A percentile compares a stretch with the other conserved stretches of the same genome.
Conservation (phyloP, 2,797 vertebrate genomes). For the Pangasius macronema region DNA sequence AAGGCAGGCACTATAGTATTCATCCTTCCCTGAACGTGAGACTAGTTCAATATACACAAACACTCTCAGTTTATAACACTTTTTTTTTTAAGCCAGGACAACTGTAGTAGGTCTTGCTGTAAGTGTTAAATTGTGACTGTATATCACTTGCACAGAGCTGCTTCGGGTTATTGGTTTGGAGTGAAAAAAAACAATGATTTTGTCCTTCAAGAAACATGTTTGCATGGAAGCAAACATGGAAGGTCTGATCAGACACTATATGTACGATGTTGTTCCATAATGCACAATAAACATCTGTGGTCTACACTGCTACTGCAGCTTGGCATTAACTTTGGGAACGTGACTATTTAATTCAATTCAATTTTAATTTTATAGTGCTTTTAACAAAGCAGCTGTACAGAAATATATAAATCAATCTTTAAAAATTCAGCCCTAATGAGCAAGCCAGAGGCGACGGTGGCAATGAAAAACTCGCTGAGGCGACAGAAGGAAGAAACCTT, state of each 20-base stretch:
- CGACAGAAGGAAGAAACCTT: neutral
- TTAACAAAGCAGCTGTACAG: neutral
- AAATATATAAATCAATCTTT: neutral
- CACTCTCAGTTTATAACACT: too few relatives aligned
- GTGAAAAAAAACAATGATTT: neutral
- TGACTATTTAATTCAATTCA: neutral
- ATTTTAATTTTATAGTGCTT: too few relatives aligned
- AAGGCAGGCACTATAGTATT: neutral
- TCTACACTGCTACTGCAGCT: neutral
- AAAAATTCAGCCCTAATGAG: neutral
- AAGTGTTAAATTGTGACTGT: neutral
- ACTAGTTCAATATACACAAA: neutral
- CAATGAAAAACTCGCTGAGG: neutral
- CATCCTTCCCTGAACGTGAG: neutral
- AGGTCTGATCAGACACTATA: too few relatives aligned
- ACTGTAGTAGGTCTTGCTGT: neutral
- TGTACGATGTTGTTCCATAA: too few relatives aligned
- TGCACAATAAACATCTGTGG: neutral
- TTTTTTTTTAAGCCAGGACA: too few relatives aligned
- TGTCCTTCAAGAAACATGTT: neutral
- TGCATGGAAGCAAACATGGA: too few relatives aligned
- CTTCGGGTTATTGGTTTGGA: neutral
- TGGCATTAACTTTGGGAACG: neutral
- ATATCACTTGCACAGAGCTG: neutral
- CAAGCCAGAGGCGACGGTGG: neutral